phyloP scores from a whole-genome alignment of 2,113 vertebrate species.

The Rana temporaria region DNA sequence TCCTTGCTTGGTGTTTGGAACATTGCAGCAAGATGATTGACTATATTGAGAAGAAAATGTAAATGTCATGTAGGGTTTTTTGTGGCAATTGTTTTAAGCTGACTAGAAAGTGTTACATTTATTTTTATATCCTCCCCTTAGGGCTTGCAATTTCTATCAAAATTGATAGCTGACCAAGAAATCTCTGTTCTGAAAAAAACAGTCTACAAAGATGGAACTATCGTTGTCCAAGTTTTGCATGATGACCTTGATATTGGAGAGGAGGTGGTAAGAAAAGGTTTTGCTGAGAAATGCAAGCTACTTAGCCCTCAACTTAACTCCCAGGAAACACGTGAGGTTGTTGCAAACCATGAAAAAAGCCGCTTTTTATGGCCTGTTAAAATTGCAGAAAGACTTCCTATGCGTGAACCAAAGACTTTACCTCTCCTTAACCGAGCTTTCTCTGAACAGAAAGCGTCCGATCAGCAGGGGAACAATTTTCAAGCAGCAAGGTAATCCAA shows the following conservation, averaged over 20 bases:
- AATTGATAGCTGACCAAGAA: slow-evolving; percentile 77
- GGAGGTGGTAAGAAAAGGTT: slow-evolving; percentile 77
- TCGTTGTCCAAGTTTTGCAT: slow-evolving; percentile 73
- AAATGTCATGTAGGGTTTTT: too few species aligned
- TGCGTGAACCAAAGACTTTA: slow-evolving; percentile 28
- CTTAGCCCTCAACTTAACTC: slow-evolving; percentile 13
- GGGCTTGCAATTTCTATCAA: slow-evolving; percentile 78
- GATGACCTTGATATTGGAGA: slow-evolving; percentile 75
- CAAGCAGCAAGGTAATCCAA: slow-evolving; percentile 64
- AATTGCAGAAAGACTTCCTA: slow-evolving; percentile 15
- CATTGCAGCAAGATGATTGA: too few species aligned
- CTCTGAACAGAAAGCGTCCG: slow-evolving; percentile 55
- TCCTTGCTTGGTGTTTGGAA: not conserved
- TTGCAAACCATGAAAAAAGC: slow-evolving; percentile 59
- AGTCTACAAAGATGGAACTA: slow-evolving; percentile 71
- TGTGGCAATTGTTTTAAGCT: not conserved
- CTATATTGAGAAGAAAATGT: too few species aligned
- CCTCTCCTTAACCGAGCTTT: slow-evolving; percentile 10
- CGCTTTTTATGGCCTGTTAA: slow-evolving; percentile 58
- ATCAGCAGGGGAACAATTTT: slow-evolving; percentile 52
- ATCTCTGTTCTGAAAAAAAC: slow-evolving; percentile 73
- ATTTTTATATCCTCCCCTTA: slow-evolving; percentile 59
- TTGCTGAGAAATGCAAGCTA: slow-evolving; percentile 68
- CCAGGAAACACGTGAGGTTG: slow-evolving; percentile 54
- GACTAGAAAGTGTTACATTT: not conserved